Base-by-base conservation (phyloP, 2,797 vertebrate genomes). In the Furcifer pardalis region DNA sequence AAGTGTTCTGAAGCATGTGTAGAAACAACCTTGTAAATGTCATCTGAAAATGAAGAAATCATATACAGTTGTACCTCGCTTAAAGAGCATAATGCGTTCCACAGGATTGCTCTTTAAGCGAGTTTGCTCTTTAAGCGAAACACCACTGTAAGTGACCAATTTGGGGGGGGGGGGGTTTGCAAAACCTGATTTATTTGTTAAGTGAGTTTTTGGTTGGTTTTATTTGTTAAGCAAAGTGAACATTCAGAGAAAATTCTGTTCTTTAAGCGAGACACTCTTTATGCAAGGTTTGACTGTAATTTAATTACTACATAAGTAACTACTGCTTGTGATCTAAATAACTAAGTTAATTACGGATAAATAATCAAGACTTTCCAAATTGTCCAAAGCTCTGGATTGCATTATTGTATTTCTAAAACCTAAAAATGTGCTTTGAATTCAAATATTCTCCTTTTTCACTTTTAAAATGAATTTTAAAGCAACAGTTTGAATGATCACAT, bases 1-100 rank as follows among this genome's bases (percentile, higher is more conserved):
- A 93, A 91, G 86, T 87, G 71, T 86, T 94, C 89, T 44, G 94
- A 90, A 82, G 85, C 85, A 89, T 60, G 75, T 84, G 83, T 91
- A 89, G 93, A 91, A 90, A 82, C 52, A 60, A 81, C 13, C 80
- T 72, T 72, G 90, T 82, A 91, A 75, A 65, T 32, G 8, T 88
- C 89, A 86, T 82, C 95, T 92, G 87, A 78, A 86, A 74, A 89
- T 89, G 89, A 91, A 88, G 32, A 81, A n/a, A 86, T 13, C 13
- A 19, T 2, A 46, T 15, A n/a, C n/a, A n/a, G n/a, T n/a, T n/a
- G n/a, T n/a, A n/a, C n/a, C n/a, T n/a, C n/a, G n/a, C n/a, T n/a
- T n/a, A n/a, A n/a, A n/a, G n/a, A n/a, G n/a, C n/a, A n/a, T n/a
- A n/a, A n/a, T n/a, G n/a, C n/a, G n/a, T n/a, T n/a, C n/a, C n/a